These are phyloP conservation scores for Neoitamus cyanurus DNA, from an alignment of 2,888 invertebrate genomes.

Conservation along the genomic window DNA sequence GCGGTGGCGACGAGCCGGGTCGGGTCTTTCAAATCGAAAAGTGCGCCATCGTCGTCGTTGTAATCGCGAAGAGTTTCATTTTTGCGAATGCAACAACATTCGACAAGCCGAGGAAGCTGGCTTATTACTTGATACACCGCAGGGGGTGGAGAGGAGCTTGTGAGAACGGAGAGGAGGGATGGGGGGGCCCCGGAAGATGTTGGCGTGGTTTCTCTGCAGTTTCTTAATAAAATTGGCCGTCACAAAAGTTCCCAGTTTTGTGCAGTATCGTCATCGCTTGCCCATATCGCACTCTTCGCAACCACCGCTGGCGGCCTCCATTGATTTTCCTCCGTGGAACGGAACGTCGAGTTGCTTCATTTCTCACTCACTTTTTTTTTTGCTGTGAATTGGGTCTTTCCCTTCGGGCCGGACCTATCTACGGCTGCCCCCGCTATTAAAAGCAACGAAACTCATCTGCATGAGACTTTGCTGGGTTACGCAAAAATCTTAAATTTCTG, in stretches of 20 bases:
- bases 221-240: conserved; percentile 34
- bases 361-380: background rate
- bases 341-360: background rate
- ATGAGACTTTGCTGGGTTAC: background rate
- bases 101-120: background rate
- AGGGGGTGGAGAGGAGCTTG: background rate
- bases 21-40: background rate
- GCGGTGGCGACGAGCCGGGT: background rate
- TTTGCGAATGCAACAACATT: background rate
- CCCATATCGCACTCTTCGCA: background rate
- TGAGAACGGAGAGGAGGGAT: background rate
- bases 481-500: conserved; percentile 21
- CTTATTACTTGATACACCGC: background rate
- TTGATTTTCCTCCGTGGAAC: conserved; percentile 1
- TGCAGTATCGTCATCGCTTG: background rate
- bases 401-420: background rate
- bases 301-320: background rate
- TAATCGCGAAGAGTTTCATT: background rate
- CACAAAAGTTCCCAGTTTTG: conserved; percentile 6
- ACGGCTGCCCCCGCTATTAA: background rate
- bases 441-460: background rate
- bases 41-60: background rate
- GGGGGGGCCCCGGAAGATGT: background rate
- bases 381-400: background rate
- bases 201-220: conserved; percentile 12